Percentiles rank a stretch among this genome's conserved stretches.
Evolutionary conservation across 2,113 vertebrate species (phyloP).

Genomic region (Hemicordylus capensis): DNA sequence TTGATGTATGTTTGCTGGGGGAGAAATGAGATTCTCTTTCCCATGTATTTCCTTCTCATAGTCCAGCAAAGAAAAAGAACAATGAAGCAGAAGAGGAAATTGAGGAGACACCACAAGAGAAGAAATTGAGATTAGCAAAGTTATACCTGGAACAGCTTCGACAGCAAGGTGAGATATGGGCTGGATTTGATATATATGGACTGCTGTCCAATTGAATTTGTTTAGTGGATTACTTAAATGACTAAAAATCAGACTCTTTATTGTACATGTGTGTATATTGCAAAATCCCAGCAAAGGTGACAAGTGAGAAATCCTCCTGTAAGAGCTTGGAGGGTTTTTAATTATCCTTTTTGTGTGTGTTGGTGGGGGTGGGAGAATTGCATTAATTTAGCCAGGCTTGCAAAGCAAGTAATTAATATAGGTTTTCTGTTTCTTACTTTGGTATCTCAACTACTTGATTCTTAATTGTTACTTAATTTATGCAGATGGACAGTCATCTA

Average conservation of each 20-base stretch:
- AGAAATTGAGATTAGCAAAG: constrained; percentile 90
- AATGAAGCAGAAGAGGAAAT: constrained; percentile 77
- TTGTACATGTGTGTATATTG: not conserved
- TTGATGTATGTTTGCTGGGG: not conserved
- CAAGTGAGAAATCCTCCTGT: not conserved
- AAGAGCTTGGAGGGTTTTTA: not conserved
- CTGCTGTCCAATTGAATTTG: not conserved
- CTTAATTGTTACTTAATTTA: not conserved
- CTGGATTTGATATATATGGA: not conserved
- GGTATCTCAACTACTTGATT: not conserved
- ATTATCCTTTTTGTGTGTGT: not conserved
- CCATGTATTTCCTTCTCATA: constrained; percentile 11
- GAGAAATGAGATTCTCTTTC: not conserved
- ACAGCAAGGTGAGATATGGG: constrained; percentile 79
- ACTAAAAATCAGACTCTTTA: not conserved
- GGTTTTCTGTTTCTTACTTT: not conserved
- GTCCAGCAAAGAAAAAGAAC: constrained; percentile 67
- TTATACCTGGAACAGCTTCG: constrained; percentile 87
- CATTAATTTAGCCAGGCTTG: not conserved
- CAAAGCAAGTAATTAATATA: not conserved
- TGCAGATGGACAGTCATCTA: too few species aligned
- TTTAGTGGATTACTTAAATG: not conserved
- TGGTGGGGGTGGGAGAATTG: not conserved
- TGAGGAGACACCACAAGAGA: constrained; percentile 90
- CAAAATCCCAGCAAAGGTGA: not conserved